Conservation (phyloP, 2,113 vertebrate species). For the Bucco capensis region DNA sequence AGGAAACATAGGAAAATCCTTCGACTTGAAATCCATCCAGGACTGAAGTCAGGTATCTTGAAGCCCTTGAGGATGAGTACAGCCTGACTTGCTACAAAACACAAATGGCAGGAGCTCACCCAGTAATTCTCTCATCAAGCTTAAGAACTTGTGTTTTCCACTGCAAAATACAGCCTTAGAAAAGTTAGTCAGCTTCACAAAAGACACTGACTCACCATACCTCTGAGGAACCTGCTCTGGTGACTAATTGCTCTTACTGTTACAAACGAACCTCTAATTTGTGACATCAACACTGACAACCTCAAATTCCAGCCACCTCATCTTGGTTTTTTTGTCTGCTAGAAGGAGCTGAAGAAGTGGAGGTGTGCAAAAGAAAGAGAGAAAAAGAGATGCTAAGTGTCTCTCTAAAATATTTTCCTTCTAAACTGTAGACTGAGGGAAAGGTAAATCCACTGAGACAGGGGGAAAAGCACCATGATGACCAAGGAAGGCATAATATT, state of each 20-base stretch:
- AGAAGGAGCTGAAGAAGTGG: not conserved
- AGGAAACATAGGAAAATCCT: not conserved
- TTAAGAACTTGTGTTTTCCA: not conserved
- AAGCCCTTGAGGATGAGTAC: not conserved
- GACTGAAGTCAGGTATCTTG: not conserved
- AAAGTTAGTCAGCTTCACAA: not conserved
- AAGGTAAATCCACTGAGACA: not conserved
- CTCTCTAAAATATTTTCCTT: not conserved
- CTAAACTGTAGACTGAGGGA: not conserved
- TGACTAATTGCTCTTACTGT: constrained; percentile 48
- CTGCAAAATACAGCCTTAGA: not conserved
- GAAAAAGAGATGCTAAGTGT: not conserved
- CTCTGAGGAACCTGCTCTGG: constrained; percentile 23
- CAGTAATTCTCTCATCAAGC: not conserved
- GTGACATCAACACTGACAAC: constrained; percentile 26
- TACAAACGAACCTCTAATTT: constrained; percentile 50
- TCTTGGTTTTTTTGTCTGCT: not conserved
- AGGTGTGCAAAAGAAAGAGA: not conserved
- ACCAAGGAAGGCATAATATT: not conserved
- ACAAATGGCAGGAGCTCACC: not conserved
- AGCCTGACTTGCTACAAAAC: not conserved
- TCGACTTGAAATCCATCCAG: not conserved
- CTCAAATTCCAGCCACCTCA: constrained; percentile 17
- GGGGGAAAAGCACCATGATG: not conserved
- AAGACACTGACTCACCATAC: constrained; percentile 33